phyloP scores from a whole-genome alignment of 2,113 vertebrate species.

The Pseudolaguvia tuberculata region DNA sequence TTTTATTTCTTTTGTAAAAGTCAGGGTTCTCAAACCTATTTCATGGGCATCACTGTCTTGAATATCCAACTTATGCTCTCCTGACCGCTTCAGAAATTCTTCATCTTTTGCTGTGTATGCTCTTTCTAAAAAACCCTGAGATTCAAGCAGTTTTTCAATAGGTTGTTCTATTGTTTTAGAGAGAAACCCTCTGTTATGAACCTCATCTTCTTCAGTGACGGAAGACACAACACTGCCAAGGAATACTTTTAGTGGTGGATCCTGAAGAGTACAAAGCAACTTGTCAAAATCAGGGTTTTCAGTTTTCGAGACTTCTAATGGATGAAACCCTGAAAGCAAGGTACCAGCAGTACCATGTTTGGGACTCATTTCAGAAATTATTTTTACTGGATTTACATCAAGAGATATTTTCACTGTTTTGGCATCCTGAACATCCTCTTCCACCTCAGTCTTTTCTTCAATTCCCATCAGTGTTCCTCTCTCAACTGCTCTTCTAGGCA shows the following conservation, averaged over 20 bases:
- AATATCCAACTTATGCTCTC: conserved; percentile 42
- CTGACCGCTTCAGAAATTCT: conserved; percentile 38
- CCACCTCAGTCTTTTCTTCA: conserved; percentile 65
- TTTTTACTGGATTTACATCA: conserved; percentile 9
- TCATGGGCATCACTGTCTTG: conserved; percentile 60
- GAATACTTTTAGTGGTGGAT: conserved; percentile 57
- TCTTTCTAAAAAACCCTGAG: conserved; percentile 32
- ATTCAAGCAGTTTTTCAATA: conserved; percentile 31
- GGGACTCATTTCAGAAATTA: conserved; percentile 10
- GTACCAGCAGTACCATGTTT: conserved; percentile 29
- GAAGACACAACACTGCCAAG: conserved; percentile 39
- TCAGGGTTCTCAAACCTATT: conserved; percentile 63
- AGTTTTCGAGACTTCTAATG: conserved; percentile 42
- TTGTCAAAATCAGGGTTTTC: conserved; percentile 61
- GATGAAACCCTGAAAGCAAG: conserved; percentile 19
- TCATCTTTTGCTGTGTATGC: conserved; percentile 31
- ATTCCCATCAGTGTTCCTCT: conserved; percentile 67
- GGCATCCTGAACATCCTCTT: conserved; percentile 60
- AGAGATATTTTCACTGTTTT: conserved; percentile 14
- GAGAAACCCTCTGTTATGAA: conserved; percentile 48
- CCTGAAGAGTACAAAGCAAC: conserved; percentile 62
- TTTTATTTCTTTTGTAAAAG: conserved; percentile 52
- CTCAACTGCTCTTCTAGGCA: conserved; percentile 62
- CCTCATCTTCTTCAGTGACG: conserved; percentile 49
- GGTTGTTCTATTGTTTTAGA: conserved; percentile 49